Conservation (phyloP, 2,797 vertebrate species). For the Enteromius fasciolatus region DNA sequence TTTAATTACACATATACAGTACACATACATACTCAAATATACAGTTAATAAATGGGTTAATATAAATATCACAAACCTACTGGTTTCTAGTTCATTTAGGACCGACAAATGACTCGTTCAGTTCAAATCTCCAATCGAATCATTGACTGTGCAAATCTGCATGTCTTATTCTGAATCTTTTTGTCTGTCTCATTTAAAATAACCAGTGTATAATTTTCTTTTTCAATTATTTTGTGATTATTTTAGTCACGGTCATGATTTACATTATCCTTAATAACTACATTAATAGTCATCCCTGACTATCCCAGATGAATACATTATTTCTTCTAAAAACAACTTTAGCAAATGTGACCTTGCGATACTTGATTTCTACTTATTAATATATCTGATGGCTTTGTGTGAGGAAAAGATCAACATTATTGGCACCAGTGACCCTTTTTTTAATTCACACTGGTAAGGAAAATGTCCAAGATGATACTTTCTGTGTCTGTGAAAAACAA, state of each 20-base stretch:
- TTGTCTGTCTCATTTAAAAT: no score
- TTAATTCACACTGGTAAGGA: neutral
- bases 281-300: neutral
- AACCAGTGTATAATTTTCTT: neutral
- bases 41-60: no score
- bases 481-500: no score
- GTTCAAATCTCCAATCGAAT: no score
- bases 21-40: no score
- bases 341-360: neutral
- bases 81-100: no score
- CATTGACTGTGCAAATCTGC: no score
- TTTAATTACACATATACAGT: no score
- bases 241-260: neutral
- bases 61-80: no score
- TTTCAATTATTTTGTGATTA: neutral
- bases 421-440: neutral
- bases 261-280: neutral
- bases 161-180: no score
- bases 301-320: neutral
- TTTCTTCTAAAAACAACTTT: neutral
- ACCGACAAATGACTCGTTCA: no score
- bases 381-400: neutral
- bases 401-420: neutral
- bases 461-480: neutral
- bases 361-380: neutral